These are phyloP conservation scores for Molorchus minor DNA, from an alignment of 2,888 invertebrate genomes.

Conservation along the genomic window DNA sequence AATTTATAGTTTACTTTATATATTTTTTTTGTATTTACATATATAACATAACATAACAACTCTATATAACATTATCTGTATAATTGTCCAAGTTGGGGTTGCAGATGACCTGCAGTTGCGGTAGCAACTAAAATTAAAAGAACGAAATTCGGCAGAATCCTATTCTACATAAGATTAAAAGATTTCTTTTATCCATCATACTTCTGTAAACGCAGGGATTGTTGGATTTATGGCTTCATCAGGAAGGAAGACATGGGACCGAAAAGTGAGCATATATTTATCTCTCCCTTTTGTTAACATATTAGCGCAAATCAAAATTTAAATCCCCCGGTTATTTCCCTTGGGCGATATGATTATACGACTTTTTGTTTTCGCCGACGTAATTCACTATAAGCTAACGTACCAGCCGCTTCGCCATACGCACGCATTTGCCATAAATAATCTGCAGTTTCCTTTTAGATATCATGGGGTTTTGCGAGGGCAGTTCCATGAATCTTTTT, in stretches of 20 bases:
- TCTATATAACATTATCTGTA: no score
- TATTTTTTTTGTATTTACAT: no score
- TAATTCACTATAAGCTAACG: conserved; percentile 46
- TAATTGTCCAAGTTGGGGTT: no score
- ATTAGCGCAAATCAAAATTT: conserved; percentile 44
- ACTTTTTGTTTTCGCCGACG: conserved; percentile 48
- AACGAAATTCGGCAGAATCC: no score
- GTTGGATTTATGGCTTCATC: conserved; percentile 4
- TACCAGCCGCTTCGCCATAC: conserved; percentile 23
- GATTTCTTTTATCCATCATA: no score
- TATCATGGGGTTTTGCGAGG: conserved; percentile 45
- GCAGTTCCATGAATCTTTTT: conserved; percentile 44
- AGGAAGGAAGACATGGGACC: not conserved
- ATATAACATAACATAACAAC: no score
- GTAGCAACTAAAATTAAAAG: no score
- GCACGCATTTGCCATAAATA: conserved; percentile 53
- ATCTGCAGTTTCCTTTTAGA: conserved; percentile 50
- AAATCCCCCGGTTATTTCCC: conserved; percentile 55
- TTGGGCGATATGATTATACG: conserved; percentile 44
- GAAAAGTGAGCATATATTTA: not conserved
- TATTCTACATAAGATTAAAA: no score
- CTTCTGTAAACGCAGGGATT: no score
- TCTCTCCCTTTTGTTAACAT: conserved; percentile 7
- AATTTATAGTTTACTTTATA: no score
- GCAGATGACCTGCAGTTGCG: no score